Evolutionary conservation across 2,113 vertebrate species (phyloP).

Genomic region (Loxodonta africana): DNA sequence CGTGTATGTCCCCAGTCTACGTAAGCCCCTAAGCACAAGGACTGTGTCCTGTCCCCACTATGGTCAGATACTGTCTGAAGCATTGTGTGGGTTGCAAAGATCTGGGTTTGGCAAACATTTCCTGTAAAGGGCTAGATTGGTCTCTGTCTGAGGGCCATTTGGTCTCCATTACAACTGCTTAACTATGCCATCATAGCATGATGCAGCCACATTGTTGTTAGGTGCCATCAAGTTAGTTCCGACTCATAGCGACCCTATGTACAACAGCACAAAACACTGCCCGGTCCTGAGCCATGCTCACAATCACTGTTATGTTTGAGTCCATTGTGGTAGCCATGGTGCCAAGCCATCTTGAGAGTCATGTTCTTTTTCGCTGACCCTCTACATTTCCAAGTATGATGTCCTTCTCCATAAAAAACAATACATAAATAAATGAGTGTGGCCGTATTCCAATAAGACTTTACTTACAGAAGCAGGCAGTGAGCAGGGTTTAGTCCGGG

Average conservation of each 20-base stretch:
- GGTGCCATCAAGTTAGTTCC: too few species aligned
- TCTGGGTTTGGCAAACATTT: background rate
- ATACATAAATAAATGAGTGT: background rate
- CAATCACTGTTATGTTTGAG: too few species aligned
- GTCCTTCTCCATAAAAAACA: too few species aligned
- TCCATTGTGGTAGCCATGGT: too few species aligned
- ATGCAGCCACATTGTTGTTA: background rate
- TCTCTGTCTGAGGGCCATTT: background rate
- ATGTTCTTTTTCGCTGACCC: too few species aligned
- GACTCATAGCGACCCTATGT: too few species aligned
- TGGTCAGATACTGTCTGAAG: background rate
- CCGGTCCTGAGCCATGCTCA: too few species aligned
- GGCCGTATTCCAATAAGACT: background rate
- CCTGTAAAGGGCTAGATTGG: background rate
- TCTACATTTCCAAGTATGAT: too few species aligned
- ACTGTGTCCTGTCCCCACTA: background rate
- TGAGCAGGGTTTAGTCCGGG: background rate
- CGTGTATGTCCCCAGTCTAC: background rate
- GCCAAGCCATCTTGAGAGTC: too few species aligned
- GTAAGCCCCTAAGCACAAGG: background rate
- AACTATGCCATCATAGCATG: background rate
- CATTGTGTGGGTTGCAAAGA: background rate
- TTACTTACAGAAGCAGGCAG: background rate
- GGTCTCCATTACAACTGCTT: background rate
- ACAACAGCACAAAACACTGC: too few species aligned